Conservation (phyloP, 2,888 invertebrate genomes). For the Erynnis tages region DNA sequence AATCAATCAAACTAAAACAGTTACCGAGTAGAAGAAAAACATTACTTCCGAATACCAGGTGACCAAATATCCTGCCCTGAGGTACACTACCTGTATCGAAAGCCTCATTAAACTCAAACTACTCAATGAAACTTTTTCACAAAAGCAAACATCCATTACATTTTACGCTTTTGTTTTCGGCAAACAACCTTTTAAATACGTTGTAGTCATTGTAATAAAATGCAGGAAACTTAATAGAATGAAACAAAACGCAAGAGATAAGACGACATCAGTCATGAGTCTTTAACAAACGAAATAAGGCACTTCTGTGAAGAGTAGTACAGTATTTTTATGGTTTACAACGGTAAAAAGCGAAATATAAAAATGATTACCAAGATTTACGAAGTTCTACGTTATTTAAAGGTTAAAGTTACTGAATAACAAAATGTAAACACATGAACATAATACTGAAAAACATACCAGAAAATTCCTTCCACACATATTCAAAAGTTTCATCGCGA, state of each 20-base stretch:
- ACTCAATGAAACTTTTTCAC: conserved; percentile 1
- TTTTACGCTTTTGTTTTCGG: background rate
- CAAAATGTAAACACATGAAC: background rate
- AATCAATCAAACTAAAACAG: too few relatives aligned
- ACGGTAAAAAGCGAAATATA: background rate
- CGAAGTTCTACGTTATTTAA: too few relatives aligned
- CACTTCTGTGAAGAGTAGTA: too few relatives aligned
- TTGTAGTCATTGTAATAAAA: background rate
- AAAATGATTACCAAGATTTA: too few relatives aligned
- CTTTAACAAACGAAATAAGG: too few relatives aligned
- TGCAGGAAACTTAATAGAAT: background rate
- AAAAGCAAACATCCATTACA: too few relatives aligned
- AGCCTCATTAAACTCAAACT: background rate
- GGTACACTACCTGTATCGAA: background rate
- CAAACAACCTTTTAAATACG: background rate
- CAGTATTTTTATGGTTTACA: too few relatives aligned
- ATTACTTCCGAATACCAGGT: too few relatives aligned
- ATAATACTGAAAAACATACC: background rate
- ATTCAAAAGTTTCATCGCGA: conserved; percentile 4
- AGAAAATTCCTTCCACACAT: background rate
- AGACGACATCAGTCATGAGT: background rate
- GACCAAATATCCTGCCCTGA: background rate
- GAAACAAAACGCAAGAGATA: background rate
- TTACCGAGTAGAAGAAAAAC: too few relatives aligned
- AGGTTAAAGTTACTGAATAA: background rate